Evolutionary conservation across 2,113 vertebrate species (phyloP), one percentile per base, ranked within the genome.

Genomic region (Desmodus rotundus): DNA sequence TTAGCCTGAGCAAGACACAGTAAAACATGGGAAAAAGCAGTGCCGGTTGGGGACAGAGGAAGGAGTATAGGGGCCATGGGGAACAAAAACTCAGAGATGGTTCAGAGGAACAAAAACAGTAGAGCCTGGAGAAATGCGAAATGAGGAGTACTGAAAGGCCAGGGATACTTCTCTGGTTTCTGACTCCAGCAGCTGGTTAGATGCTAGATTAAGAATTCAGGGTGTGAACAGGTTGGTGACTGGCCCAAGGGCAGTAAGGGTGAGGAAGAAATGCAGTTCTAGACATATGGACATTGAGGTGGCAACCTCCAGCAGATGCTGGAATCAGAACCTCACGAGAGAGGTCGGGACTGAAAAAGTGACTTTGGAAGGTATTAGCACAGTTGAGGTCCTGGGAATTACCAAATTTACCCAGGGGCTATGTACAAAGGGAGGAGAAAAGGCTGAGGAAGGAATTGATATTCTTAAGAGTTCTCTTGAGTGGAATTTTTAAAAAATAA

Each of bases 41-140:
- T 20, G 54, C 13, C 31, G 16, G 33, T 0, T 93, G 45, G 33
- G 47, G 9, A 24, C 33, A 33, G 3, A 5, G 7, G 7, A 41
- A 26, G 3, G 33, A 61, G 16, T 12, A 38, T 0, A 0, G 50
- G 24, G 7, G 26, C 16, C 41, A 2, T 28, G 45, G 13, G 8
- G 5, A 36, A 22, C 7, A 86, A 86, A 36, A 82, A 72, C 4
- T 3, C 2, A 82, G 28, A 81, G 4, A 24, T 10, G 7, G 12
- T 31, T 47, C 52, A 54, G 54, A 83, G 26, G 31, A 72, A 61
- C 28, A 31, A 7, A 52, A 80, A 90, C 31, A 72, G 70, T 15
- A 70, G 56, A 76, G 61, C 38, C 28, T 78, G 22, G 45, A 91
- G 45, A n/a, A 52, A 38, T 15, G 2, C 14, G 70, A 13, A 70